Evolutionary conservation across 2,888 invertebrate genomes (phyloP).

Genomic region (Ochropleura leucogaster): DNA sequence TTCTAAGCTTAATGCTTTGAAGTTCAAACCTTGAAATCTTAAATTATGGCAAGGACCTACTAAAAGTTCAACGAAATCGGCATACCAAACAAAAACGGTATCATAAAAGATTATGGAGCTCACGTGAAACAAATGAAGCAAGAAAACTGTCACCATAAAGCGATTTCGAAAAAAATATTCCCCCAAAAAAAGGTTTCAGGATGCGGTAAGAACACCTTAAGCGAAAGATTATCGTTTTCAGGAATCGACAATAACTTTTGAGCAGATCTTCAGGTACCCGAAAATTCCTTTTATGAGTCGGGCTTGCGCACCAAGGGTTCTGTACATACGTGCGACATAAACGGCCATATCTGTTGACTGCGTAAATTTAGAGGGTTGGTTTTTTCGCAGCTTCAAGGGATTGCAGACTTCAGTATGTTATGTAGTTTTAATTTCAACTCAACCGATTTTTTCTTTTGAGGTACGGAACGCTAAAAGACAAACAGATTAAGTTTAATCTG

Average conservation of each 20-base stretch:
- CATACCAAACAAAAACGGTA: constrained; percentile 16
- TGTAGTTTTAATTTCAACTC: too few relatives aligned
- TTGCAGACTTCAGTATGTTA: too few relatives aligned
- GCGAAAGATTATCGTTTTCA: constrained; percentile 50
- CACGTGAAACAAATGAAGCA: constrained; percentile 50
- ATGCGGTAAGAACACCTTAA: constrained; percentile 47
- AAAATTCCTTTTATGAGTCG: neutral
- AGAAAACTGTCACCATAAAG: constrained; percentile 38
- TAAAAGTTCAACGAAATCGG: constrained; percentile 19
- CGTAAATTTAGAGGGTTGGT: too few relatives aligned
- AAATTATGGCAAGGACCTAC: neutral
- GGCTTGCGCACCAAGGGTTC: too few relatives aligned
- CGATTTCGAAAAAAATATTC: constrained; percentile 51
- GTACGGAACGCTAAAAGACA: constrained; percentile 1
- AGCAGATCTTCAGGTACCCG: constrained; percentile 41
- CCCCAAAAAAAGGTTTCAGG: constrained; percentile 44
- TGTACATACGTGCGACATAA: too few relatives aligned
- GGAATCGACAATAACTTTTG: constrained; percentile 51
- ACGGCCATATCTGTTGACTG: too few relatives aligned
- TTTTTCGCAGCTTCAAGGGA: too few relatives aligned
- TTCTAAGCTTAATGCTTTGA: neutral
- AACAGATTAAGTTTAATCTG: too few relatives aligned
- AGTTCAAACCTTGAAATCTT: too few relatives aligned
- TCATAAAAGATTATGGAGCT: constrained; percentile 34
- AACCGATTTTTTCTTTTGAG: too few relatives aligned